Conservation (phyloP, 92 coral and sea anemone species). For the Scolanthus callimorphus region DNA sequence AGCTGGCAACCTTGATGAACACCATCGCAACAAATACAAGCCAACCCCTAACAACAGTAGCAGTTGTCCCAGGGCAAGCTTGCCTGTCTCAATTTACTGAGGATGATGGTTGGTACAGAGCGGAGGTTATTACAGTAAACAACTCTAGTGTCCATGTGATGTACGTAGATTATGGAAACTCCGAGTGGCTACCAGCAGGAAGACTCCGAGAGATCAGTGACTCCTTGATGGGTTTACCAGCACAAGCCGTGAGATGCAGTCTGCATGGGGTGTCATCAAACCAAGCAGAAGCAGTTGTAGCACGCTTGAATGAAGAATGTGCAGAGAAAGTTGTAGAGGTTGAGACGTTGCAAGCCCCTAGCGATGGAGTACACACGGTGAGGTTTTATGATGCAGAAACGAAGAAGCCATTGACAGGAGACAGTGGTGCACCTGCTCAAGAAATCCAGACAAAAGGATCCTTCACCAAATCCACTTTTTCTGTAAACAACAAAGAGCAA, state of each 20-base stretch:
- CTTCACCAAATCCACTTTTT: slow-evolving; percentile 15
- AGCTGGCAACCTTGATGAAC: slow-evolving; percentile 60
- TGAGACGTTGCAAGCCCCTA: slow-evolving; percentile 30
- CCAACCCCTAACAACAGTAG: slow-evolving; percentile 8
- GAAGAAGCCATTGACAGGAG: background rate
- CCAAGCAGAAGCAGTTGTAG: slow-evolving; percentile 16
- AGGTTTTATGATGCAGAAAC: slow-evolving; percentile 51
- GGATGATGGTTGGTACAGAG: slow-evolving; percentile 75
- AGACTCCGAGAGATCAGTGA: slow-evolving; percentile 60
- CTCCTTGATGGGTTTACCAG: slow-evolving; percentile 44
- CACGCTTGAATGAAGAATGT: slow-evolving; percentile 50
- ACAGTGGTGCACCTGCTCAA: background rate
- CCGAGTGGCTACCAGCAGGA: slow-evolving; percentile 52
- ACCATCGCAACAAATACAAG: slow-evolving; percentile 51
- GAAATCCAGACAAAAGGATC: background rate
- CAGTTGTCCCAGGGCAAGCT: slow-evolving; percentile 14
- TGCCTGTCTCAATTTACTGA: slow-evolving; percentile 67
- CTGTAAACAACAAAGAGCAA: slow-evolving; percentile 13
- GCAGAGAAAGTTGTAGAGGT: slow-evolving; percentile 57
- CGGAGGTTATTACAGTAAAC: slow-evolving; percentile 39
- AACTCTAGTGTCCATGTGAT: slow-evolving; percentile 33
- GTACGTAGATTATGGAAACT: slow-evolving; percentile 90
- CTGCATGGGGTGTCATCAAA: slow-evolving; percentile 38
- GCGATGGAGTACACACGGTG: slow-evolving; percentile 25
- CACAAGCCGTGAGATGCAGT: slow-evolving; percentile 60